These are phyloP conservation scores for Uloborus plumipes DNA, from an alignment of 2,888 invertebrate genomes.

Conservation along the genomic window DNA sequence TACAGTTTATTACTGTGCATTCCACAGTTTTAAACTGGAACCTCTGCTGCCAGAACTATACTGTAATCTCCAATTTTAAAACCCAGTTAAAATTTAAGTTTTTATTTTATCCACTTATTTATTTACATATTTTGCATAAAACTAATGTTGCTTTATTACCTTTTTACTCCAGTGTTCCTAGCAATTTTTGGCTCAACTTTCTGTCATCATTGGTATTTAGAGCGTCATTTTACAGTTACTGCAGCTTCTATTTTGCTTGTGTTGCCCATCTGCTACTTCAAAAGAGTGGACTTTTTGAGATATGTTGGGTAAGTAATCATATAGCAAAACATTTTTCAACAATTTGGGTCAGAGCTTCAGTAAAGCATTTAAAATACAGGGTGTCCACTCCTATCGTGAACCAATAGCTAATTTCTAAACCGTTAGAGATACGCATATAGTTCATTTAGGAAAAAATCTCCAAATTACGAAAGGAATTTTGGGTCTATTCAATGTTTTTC, in stretches of 20 bases:
- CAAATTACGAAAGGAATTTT: too few species aligned
- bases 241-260: constrained; percentile 71
- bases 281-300: constrained; percentile 73
- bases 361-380: not conserved
- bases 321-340: not conserved
- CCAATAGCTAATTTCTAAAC: not conserved
- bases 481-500: too few species aligned
- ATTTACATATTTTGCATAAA: not conserved
- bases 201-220: constrained; percentile 71
- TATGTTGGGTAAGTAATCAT: constrained; percentile 70
- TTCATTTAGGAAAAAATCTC: too few species aligned
- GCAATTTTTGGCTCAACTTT: constrained; percentile 50
- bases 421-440: too few species aligned
- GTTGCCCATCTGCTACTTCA: constrained; percentile 73
- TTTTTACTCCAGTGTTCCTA: constrained; percentile 46
- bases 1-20: too few species aligned
- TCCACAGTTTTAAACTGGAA: too few species aligned
- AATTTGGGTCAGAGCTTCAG: not conserved
- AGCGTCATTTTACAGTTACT: constrained; percentile 71
- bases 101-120: not conserved
- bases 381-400: not conserved
- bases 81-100: too few species aligned
- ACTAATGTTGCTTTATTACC: not conserved
- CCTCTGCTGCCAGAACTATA: too few species aligned
- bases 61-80: too few species aligned